A percentile compares a stretch with the other conserved stretches of the same genome.
These are phyloP conservation scores for Tanytarsus gracilentus DNA, from an alignment of 2,888 invertebrate species.

Conservation along the genomic window DNA sequence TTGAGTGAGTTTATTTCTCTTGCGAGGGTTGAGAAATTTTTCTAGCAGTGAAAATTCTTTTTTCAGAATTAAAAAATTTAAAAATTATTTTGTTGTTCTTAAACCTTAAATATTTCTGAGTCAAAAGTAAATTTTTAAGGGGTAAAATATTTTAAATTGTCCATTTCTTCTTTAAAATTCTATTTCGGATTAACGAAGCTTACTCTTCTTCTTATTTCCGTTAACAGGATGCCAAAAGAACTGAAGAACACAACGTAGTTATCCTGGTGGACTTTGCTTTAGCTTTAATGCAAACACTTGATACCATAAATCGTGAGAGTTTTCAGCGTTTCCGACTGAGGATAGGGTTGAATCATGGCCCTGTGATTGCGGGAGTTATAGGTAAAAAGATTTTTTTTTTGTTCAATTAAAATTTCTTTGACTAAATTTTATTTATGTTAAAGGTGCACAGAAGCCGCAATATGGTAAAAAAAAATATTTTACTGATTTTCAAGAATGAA, in stretches of 20 bases:
- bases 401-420: background rate
- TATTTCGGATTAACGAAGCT: no score
- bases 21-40: no score
- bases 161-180: conserved; percentile 14
- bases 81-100: background rate
- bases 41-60: background rate
- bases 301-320: conserved; percentile 92
- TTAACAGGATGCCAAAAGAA: conserved; percentile 58
- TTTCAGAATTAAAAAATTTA: background rate
- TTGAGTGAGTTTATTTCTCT: no score
- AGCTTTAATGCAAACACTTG: conserved; percentile 82
- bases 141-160: no score
- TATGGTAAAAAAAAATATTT: conserved; percentile 44
- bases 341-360: conserved; percentile 54
- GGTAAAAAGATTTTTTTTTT: conserved; percentile 61
- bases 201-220: conserved; percentile 32
- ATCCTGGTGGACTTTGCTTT: conserved; percentile 91
- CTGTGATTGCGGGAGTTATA: conserved; percentile 65
- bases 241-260: conserved; percentile 78
- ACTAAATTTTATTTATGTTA: conserved; percentile 53
- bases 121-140: no score
- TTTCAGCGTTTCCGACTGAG: conserved; percentile 92
- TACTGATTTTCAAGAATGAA: background rate
- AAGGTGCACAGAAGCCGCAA: conserved; percentile 95
- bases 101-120: no score